phyloP scores from a whole-genome alignment of 1,140 invertebrate genomes.

The Popillia japonica region DNA sequence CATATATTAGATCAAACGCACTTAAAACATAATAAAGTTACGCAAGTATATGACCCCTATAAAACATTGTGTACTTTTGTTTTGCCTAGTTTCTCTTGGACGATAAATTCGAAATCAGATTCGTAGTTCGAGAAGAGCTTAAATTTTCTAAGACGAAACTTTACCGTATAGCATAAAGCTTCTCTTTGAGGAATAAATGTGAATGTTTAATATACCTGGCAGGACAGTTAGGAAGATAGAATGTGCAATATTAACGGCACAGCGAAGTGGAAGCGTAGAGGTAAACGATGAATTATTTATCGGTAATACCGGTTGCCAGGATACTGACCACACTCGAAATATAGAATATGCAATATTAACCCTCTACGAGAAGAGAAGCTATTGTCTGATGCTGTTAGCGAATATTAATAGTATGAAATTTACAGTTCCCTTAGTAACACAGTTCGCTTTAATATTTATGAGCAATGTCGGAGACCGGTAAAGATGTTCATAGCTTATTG shows the following conservation, averaged over 20 bases:
- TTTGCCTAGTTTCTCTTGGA: background rate
- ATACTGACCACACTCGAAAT: slow-evolving; percentile 38
- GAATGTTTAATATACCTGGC: slow-evolving; percentile 35
- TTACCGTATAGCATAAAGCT: background rate
- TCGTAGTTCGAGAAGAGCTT: background rate
- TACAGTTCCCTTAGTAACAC: background rate
- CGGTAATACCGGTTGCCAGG: slow-evolving; percentile 39
- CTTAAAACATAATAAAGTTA: too few species aligned
- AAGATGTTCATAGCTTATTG: too few species aligned
- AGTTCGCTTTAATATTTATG: slow-evolving; percentile 2
- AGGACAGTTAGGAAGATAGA: slow-evolving; percentile 25
- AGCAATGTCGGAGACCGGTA: background rate
- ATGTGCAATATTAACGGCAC: slow-evolving; percentile 27
- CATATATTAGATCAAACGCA: too few species aligned
- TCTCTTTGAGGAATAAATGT: slow-evolving; percentile 20
- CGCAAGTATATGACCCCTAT: background rate
- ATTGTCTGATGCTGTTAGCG: slow-evolving; percentile 15
- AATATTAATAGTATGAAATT: slow-evolving; percentile 32
- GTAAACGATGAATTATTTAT: slow-evolving; percentile 33
- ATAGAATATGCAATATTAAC: slow-evolving; percentile 39
- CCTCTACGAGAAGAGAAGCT: background rate
- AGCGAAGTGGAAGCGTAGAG: slow-evolving; percentile 21
- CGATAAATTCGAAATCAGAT: background rate
- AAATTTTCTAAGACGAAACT: background rate
- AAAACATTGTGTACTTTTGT: background rate